Evolutionary conservation across 2,888 invertebrate species (phyloP).

Genomic region (Caenorhabditis sp.): DNA sequence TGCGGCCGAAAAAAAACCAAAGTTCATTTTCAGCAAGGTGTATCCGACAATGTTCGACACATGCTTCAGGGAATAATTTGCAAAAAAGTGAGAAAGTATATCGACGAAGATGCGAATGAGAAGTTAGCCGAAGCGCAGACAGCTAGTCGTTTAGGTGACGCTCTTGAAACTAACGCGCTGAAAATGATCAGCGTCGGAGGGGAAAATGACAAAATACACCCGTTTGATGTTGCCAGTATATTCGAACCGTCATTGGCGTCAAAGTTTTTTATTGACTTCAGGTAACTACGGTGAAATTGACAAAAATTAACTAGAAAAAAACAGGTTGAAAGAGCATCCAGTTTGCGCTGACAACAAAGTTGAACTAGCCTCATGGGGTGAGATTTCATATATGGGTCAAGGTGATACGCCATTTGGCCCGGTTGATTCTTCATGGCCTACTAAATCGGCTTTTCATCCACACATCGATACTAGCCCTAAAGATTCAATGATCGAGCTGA

Average conservation of each 20-base stretch:
- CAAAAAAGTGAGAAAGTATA: conserved; percentile 55
- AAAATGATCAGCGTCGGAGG: conserved; percentile 35
- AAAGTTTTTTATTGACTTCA: conserved; percentile 38
- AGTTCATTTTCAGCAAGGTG: conserved; percentile 47
- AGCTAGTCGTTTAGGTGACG: conserved; percentile 45
- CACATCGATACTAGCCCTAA: conserved; percentile 21
- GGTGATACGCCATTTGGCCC: conserved; percentile 54
- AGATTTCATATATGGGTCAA: conserved; percentile 45
- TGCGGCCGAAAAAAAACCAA: too few relatives aligned
- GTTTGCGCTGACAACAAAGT: conserved; percentile 48
- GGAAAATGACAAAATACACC: not conserved
- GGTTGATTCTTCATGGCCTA: conserved; percentile 42
- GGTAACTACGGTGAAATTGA: conserved; percentile 7
- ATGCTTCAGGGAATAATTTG: conserved; percentile 56
- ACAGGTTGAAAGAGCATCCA: conserved; percentile 53
- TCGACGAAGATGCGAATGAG: conserved; percentile 59
- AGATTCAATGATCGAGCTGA: conserved; percentile 60
- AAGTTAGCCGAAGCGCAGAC: conserved; percentile 57
- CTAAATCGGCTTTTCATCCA: conserved; percentile 24
- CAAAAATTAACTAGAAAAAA: too few relatives aligned
- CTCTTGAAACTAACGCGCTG: conserved; percentile 48
- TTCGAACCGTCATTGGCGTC: conserved; percentile 30
- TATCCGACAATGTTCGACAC: conserved; percentile 58
- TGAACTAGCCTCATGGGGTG: conserved; percentile 55
- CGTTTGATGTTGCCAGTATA: conserved; percentile 29